A percentile compares a stretch with the other conserved stretches of the same genome.
Evolutionary conservation across 2,888 invertebrate genomes (phyloP).

Genomic region (Timema podura): DNA sequence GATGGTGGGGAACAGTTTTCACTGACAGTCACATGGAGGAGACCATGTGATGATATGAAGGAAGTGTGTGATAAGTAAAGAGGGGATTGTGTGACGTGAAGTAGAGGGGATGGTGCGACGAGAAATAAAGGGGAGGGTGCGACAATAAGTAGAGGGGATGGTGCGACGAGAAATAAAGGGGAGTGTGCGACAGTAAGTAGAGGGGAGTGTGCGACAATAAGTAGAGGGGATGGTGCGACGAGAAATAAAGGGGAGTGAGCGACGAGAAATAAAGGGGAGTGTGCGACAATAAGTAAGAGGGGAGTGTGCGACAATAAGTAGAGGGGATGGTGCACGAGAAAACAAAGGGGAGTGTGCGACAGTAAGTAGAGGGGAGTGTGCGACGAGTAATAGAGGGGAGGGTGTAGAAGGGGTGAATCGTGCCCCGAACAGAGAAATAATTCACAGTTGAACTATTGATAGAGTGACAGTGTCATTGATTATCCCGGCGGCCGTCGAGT

Average conservation of each 20-base stretch:
- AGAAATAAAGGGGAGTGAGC: not conserved
- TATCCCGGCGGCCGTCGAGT: no score
- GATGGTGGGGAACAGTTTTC: not conserved
- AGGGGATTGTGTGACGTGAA: not conserved
- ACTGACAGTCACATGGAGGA: not conserved
- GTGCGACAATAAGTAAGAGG: not conserved
- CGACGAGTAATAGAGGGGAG: not conserved
- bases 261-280: not conserved
- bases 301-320: not conserved
- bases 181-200: not conserved
- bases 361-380: not conserved
- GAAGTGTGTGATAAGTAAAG: not conserved
- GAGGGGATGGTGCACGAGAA: not conserved
- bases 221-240: not conserved
- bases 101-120: not conserved
- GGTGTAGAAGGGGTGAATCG: not conserved
- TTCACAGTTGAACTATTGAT: no score
- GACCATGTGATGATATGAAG: not conserved
- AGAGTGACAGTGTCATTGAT: no score
- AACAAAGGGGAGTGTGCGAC: not conserved
- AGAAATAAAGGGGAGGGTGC: not conserved
- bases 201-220: not conserved
- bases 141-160: not conserved
- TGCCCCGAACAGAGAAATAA: no score
- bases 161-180: not conserved